Percentiles rank a stretch among this genome's conserved stretches.
These are phyloP conservation scores for Silurus glanis DNA, from an alignment of 2,113 vertebrate genomes.

Conservation along the genomic window DNA sequence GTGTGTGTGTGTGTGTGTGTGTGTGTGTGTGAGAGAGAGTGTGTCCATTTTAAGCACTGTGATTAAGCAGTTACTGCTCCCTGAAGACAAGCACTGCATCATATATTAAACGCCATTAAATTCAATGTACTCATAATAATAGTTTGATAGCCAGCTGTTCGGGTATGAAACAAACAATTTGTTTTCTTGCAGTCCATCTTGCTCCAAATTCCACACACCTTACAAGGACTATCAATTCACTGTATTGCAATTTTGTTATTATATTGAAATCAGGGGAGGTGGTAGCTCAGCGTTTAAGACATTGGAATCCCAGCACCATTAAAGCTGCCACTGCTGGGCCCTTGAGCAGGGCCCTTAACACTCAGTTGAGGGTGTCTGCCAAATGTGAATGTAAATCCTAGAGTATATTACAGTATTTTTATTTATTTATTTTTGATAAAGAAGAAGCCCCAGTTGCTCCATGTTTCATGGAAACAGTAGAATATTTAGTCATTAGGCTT, in stretches of 20 bases:
- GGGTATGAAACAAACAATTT: neutral
- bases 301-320: no score
- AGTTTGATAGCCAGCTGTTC: neutral
- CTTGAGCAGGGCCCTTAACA: no score
- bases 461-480: neutral
- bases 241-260: no score
- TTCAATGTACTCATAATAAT: neutral
- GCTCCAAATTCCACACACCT: neutral
- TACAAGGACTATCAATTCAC: no score
- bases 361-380: no score
- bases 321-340: no score
- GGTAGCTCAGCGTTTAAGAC: no score
- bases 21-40: no score
- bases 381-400: no score
- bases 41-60: neutral
- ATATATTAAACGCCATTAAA: neutral
- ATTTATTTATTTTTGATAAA: neutral
- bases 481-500: neutral
- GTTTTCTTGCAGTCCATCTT: neutral
- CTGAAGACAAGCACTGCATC: neutral
- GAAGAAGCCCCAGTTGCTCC: neutral
- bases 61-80: neutral
- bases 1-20: slow-evolving; percentile 6
- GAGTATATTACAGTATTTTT: neutral
- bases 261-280: no score